These are phyloP conservation scores for Semaprochilodus insignis DNA, from an alignment of 2,797 vertebrate genomes.

Conservation along the genomic window DNA sequence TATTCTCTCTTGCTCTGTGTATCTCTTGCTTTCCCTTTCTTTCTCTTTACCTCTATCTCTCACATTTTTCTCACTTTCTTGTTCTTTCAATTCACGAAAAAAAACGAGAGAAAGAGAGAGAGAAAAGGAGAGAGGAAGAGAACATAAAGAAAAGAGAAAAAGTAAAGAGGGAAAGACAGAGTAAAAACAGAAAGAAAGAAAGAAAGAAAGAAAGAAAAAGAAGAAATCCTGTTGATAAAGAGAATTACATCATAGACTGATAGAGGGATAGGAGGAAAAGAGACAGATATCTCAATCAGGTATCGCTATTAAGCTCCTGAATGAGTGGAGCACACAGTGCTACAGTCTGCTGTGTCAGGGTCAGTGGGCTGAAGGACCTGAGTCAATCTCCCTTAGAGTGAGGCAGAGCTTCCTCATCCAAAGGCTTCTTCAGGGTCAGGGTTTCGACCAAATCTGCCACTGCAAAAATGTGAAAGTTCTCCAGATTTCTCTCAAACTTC, in stretches of 20 bases:
- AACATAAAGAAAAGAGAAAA: no score
- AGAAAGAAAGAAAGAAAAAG: neutral
- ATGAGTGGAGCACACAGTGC: neutral
- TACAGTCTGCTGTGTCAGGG: neutral
- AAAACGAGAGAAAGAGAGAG: slow-evolving; percentile 8
- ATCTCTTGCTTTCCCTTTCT: no score
- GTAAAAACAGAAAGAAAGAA: neutral
- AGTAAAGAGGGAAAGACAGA: neutral
- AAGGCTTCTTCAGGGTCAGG: neutral
- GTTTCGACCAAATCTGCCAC: neutral
- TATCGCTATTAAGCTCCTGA: neutral
- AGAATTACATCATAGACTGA: no score
- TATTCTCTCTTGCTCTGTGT: neutral
- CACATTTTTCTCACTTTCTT: no score
- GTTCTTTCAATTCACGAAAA: no score
- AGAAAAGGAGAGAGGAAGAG: neutral
- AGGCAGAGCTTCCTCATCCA: neutral
- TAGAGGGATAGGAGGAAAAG: no score
- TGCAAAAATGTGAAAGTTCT: no score
- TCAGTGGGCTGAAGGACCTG: neutral
- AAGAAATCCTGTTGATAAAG: neutral
- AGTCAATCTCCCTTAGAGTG: neutral
- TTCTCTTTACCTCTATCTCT: no score
- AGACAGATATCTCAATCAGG: no score
- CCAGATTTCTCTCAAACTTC: no score